Evolutionary conservation across 2,113 vertebrate species (phyloP).

Genomic region (Gymnobelideus leadbeateri): DNA sequence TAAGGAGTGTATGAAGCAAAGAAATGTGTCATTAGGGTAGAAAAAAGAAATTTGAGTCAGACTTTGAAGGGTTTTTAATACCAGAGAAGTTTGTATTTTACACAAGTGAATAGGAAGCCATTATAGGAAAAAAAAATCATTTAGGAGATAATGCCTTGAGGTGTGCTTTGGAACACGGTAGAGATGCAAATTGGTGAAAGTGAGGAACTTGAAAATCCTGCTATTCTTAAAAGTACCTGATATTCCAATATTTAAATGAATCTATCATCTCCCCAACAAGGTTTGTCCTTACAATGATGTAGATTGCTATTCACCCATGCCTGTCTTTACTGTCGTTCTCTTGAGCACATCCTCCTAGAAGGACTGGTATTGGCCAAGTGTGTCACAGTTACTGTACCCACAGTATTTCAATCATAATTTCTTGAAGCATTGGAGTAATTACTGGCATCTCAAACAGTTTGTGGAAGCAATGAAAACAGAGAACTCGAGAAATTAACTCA

Average conservation of each 20-base stretch:
- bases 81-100: background rate
- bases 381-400: background rate
- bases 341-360: background rate
- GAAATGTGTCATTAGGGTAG: background rate
- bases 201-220: background rate
- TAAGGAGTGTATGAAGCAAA: background rate
- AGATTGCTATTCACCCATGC: background rate
- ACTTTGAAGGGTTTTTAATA: background rate
- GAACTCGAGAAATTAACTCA: background rate
- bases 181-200: background rate
- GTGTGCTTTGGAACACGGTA: background rate
- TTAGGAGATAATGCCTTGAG: background rate
- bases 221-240: background rate
- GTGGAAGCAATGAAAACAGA: background rate
- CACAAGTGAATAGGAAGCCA: background rate
- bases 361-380: background rate
- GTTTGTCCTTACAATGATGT: background rate
- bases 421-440: background rate
- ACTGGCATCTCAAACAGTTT: background rate
- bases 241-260: background rate
- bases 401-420: background rate
- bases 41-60: background rate
- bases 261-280: background rate
- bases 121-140: background rate
- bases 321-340: background rate